Conservation (phyloP, 2,797 vertebrate species). For the Lepus townsendii region DNA sequence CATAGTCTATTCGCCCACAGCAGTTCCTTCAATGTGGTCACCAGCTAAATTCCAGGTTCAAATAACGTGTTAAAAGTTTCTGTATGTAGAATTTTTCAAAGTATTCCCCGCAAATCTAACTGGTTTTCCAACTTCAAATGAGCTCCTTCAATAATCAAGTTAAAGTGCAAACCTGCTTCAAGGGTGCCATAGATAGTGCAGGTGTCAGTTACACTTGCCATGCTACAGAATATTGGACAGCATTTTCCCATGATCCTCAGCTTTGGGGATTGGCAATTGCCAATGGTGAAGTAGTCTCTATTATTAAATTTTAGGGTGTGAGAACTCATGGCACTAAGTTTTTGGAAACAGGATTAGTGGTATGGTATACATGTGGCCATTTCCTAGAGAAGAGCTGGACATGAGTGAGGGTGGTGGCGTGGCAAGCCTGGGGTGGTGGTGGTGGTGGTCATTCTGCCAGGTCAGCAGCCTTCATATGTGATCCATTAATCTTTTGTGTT, state of each 20-base stretch:
- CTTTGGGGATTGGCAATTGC: not conserved
- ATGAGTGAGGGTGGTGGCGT: not conserved
- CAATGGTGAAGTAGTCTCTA: not conserved
- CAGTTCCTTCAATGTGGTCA: conserved; percentile 33
- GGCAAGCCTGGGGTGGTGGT: not conserved
- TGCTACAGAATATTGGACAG: not conserved
- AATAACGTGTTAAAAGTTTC: conserved; percentile 1
- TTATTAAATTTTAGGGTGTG: not conserved
- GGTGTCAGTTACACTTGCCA: not conserved
- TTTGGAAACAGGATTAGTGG: conserved; percentile 13
- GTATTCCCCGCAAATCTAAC: not conserved
- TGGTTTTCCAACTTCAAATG: conserved; percentile 50
- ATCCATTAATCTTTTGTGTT: conserved; percentile 52
- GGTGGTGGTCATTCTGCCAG: not conserved
- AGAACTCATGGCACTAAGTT: not conserved
- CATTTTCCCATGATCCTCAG: not conserved
- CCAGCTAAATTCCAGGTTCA: conserved; percentile 49
- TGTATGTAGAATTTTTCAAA: conserved; percentile 29
- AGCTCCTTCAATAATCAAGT: conserved; percentile 49
- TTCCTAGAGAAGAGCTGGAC: not conserved
- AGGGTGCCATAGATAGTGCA: not conserved
- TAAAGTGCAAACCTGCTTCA: not conserved
- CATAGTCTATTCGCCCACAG: conserved; percentile 26
- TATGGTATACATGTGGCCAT: not conserved
- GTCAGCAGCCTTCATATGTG: not conserved